Percentiles rank a stretch among this genome's conserved stretches.
phyloP scores from a whole-genome alignment of 1,140 invertebrate genomes.

The Pseudomyrmex cubaensis region DNA sequence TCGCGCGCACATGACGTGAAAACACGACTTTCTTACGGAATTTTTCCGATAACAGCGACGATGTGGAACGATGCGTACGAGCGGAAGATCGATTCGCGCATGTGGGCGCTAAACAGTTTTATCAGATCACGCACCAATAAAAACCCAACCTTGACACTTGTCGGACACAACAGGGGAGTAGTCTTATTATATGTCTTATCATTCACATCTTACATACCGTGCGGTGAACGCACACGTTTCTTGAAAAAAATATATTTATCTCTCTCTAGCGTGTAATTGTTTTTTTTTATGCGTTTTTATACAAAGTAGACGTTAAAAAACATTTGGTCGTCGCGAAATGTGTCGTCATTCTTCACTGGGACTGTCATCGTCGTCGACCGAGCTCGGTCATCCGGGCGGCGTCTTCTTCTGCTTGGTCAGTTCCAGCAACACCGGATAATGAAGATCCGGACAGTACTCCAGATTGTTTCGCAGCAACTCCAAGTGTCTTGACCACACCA shows the following conservation, averaged over 20 bases:
- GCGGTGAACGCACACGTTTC: neutral
- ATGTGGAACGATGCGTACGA: conserved; percentile 54
- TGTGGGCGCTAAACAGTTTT: conserved; percentile 39
- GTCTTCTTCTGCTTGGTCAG: conserved; percentile 85
- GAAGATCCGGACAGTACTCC: conserved; percentile 89
- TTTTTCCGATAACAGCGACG: conserved; percentile 48
- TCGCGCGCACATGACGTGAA: neutral
- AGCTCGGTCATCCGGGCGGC: conserved; percentile 77
- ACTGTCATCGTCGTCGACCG: conserved; percentile 32
- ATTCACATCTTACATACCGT: neutral
- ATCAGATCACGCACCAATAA: conserved; percentile 46
- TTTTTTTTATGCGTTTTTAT: neutral
- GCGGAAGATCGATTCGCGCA: conserved; percentile 45
- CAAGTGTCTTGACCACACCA: conserved; percentile 89
- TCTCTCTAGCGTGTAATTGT: neutral
- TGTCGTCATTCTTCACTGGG: conserved; percentile 22
- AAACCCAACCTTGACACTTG: conserved; percentile 44
- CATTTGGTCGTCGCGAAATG: neutral
- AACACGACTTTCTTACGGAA: conserved; percentile 3
- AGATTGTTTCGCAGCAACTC: conserved; percentile 86
- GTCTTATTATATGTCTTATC: neutral
- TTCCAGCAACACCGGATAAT: conserved; percentile 89
- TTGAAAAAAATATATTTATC: neutral
- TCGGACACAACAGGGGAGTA: neutral
- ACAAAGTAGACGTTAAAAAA: conserved; percentile 10